These are phyloP conservation scores for Mellivora capensis DNA, from an alignment of 2,113 vertebrate genomes.

Conservation along the genomic window DNA sequence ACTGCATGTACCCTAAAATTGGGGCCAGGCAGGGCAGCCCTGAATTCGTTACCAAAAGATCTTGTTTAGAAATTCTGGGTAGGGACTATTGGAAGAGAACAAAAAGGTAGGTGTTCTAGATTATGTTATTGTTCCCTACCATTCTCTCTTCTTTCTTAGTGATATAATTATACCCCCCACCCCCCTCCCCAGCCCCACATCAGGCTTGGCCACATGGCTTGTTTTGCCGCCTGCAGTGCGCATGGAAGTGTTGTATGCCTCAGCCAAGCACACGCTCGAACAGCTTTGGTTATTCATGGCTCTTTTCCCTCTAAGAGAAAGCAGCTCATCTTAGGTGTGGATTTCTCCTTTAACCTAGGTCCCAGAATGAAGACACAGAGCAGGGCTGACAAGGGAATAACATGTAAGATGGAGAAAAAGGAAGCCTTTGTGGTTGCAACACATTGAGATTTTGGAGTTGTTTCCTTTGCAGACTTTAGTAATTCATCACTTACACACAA, in stretches of 20 bases:
- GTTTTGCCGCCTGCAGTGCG: neutral
- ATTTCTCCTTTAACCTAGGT: neutral
- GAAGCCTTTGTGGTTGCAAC: neutral
- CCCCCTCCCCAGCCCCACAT: neutral
- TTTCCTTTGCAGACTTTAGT: neutral
- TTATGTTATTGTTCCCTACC: neutral
- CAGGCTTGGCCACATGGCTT: neutral
- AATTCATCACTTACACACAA: neutral
- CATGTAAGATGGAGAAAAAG: neutral
- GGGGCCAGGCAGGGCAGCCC: neutral
- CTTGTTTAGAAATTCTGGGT: conserved; percentile 20
- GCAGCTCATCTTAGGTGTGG: neutral
- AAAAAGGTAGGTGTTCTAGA: neutral
- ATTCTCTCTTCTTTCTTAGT: neutral
- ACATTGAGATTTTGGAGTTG: neutral
- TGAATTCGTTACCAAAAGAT: neutral
- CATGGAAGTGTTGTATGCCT: neutral
- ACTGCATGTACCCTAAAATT: neutral
- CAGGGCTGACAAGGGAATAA: neutral
- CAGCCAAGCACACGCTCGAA: neutral
- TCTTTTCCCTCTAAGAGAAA: neutral
- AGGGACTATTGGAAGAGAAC: neutral
- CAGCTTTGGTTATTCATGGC: neutral
- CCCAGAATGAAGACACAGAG: neutral
- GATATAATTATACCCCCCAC: neutral